Evolutionary conservation across 2,888 invertebrate genomes (phyloP).

Genomic region (Calliphora vomitoria): DNA sequence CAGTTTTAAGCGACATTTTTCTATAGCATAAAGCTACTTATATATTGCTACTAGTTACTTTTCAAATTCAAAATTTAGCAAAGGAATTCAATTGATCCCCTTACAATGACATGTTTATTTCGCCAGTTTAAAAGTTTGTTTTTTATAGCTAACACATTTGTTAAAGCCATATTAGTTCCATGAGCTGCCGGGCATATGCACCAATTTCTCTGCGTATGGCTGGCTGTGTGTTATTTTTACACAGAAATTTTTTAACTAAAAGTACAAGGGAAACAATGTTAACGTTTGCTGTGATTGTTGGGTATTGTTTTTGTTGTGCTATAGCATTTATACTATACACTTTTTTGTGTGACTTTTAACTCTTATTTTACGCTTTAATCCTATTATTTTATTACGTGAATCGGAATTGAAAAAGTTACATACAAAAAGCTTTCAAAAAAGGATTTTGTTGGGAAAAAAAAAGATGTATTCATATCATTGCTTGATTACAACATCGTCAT

Average conservation of each 20-base stretch:
- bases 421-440: constrained; percentile 46
- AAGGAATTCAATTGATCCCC: no score
- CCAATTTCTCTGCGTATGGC: constrained; percentile 43
- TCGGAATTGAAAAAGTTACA: constrained; percentile 76
- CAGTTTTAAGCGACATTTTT: no score
- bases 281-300: constrained; percentile 30
- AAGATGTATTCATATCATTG: constrained; percentile 64
- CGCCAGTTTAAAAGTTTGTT: no score
- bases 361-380: constrained; percentile 76
- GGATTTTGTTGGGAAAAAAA: constrained; percentile 63
- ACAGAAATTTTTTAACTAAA: constrained; percentile 37
- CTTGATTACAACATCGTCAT: constrained; percentile 19
- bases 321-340: constrained; percentile 23
- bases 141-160: no score
- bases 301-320: neutral
- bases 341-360: constrained; percentile 70
- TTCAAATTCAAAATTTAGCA: no score
- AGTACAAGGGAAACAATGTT: constrained; percentile 30
- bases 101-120: no score
- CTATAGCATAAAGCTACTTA: no score
- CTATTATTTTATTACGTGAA: constrained; percentile 79
- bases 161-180: no score
- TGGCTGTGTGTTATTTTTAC: constrained; percentile 45
- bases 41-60: no score
- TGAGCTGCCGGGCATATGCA: no score